phyloP scores from a whole-genome alignment of 2,113 vertebrate species.

The Megaptera novaeangliae region DNA sequence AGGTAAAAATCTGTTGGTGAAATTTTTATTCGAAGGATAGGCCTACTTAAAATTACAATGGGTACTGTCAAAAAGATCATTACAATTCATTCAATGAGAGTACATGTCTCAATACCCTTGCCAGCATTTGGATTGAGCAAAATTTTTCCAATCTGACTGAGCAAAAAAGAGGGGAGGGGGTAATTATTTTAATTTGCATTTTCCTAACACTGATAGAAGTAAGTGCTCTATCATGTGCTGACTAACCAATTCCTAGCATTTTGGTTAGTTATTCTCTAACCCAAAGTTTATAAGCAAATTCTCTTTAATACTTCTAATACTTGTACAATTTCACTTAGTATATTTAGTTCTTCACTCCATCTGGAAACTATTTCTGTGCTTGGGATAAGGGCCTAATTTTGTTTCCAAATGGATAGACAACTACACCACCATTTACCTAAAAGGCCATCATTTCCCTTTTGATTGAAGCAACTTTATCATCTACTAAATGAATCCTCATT shows the following conservation, averaged over 20 bases:
- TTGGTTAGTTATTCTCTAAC: not conserved
- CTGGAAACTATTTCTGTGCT: constrained; percentile 44
- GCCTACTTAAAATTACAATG: not conserved
- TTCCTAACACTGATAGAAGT: not conserved
- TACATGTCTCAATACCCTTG: not conserved
- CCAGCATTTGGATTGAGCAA: not conserved
- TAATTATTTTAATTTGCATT: not conserved
- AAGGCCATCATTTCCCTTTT: not conserved
- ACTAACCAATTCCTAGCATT: not conserved
- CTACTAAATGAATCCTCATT: not conserved
- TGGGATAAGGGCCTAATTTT: not conserved
- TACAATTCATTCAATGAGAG: not conserved
- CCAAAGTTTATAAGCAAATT: not conserved
- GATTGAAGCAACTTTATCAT: not conserved
- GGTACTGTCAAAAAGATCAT: constrained; percentile 15
- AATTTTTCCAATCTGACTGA: constrained; percentile 10
- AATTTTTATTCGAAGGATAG: not conserved
- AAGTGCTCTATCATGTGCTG: not conserved
- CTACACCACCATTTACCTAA: not conserved
- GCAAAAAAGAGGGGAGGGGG: not conserved
- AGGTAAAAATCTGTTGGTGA: not conserved
- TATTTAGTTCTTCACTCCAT: constrained; percentile 19
- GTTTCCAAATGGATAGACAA: not conserved
- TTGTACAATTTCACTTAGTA: not conserved
- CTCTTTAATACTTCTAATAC: not conserved